Conservation (phyloP, 2,888 invertebrate species). For the Parnassius orleans region DNA sequence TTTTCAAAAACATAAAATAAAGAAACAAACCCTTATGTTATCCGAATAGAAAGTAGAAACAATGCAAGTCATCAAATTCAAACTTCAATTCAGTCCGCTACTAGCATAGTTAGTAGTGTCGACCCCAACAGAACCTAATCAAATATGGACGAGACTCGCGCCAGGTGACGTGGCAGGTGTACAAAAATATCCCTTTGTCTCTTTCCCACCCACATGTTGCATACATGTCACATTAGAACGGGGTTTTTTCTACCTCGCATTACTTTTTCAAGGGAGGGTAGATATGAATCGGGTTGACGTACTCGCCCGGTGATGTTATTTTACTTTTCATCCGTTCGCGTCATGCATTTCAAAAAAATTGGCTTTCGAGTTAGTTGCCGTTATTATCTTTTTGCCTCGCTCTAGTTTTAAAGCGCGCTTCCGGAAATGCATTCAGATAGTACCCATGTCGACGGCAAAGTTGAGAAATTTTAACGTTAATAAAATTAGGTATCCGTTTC, state of each 20-base stretch:
- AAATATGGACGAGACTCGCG: slow-evolving; percentile 66
- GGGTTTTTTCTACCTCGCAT: slow-evolving; percentile 56
- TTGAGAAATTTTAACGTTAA: slow-evolving; percentile 49
- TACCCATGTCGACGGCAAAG: slow-evolving; percentile 38
- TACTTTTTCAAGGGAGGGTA: slow-evolving; percentile 56
- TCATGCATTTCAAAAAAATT: slow-evolving; percentile 60
- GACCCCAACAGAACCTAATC: slow-evolving; percentile 69
- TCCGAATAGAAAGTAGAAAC: slow-evolving; percentile 16
- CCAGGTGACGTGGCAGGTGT: slow-evolving; percentile 76
- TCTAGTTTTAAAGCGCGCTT: slow-evolving; percentile 47
- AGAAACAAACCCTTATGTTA: background rate
- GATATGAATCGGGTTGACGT: slow-evolving; percentile 56
- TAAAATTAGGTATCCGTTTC: slow-evolving; percentile 36
- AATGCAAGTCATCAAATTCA: slow-evolving; percentile 27
- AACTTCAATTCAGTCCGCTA: slow-evolving; percentile 32
- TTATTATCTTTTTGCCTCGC: slow-evolving; percentile 55
- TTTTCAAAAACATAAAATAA: background rate
- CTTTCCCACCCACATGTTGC: slow-evolving; percentile 46
- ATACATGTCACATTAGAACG: slow-evolving; percentile 25
- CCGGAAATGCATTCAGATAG: slow-evolving; percentile 29
- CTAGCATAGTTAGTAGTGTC: slow-evolving; percentile 55
- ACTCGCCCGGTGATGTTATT: slow-evolving; percentile 45
- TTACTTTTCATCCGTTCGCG: slow-evolving; percentile 55
- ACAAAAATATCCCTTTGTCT: slow-evolving; percentile 57
- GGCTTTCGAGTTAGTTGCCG: slow-evolving; percentile 52